Base-by-base conservation (phyloP, 2,113 vertebrate species). In the Mustelus asterias region DNA sequence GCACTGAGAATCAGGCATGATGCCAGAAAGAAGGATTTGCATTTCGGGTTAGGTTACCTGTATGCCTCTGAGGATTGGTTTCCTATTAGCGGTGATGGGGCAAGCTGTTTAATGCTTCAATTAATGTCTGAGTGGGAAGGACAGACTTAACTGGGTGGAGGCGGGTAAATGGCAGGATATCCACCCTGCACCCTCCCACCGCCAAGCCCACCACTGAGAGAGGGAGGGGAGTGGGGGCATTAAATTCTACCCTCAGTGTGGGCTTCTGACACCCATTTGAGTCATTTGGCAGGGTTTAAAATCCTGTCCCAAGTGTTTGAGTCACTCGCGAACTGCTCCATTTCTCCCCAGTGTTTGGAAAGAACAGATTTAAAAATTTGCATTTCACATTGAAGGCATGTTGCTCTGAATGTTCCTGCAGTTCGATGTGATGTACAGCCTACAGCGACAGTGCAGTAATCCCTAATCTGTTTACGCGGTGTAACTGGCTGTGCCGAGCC, bases 301-400 rank as follows among this genome's bases (percentile, higher is more conserved):
- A 76, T 76, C 26, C 72, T 76, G 29, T 29, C 70, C 80, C 37
- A 83, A 41, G 80, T 76, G 24, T 76, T 76, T 88, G 44, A 48
- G 44, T 88, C 41, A 88, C 44, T 88, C 22, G 44, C 54, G 85
- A 93, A 93, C 16, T 65, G 20, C 60, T 37, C 20, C 7, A 93
- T 93, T 92, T 67, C 89, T 65, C 86, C 54, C n/a, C 86, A 54
- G 9, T 89, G 26, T 33, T 89, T 22, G 20, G 60, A 93, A 93
- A 63, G 89, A 93, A 65, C 89, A 93, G 33, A 37, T 93, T 93
- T 93, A 6, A 67, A 54, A 93, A 93, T 93, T 93, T 93, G 60
- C 60, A 67, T 41, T 63, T 93, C 33, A 65, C 89, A 65, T 93
- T 93, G 65, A 93, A 93, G 33, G n/a, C 89, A 18, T 16, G 33